These are phyloP conservation scores for Athetis lepigone DNA, from an alignment of 2,888 invertebrate genomes.

Conservation along the genomic window DNA sequence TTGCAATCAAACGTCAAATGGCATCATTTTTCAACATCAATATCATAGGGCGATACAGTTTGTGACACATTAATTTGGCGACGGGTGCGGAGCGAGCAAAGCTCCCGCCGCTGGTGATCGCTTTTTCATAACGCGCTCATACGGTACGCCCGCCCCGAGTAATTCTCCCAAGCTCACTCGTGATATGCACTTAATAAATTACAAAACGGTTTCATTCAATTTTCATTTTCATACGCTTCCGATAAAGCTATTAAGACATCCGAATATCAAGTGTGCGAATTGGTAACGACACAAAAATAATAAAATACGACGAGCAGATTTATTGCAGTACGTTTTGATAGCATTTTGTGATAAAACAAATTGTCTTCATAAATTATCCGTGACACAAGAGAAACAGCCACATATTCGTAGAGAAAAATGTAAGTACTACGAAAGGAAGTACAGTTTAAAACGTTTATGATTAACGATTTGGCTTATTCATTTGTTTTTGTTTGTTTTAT, in stretches of 20 bases:
- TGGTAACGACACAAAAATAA: constrained; percentile 29
- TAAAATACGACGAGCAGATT: constrained; percentile 29
- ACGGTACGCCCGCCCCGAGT: constrained; percentile 28
- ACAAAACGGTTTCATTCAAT: constrained; percentile 52
- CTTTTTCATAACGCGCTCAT: constrained; percentile 72
- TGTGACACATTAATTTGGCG: constrained; percentile 82
- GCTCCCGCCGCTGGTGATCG: constrained; percentile 64
- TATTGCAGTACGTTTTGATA: constrained; percentile 40
- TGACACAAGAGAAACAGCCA: constrained; percentile 63
- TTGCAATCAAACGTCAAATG: constrained; percentile 77
- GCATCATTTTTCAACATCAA: constrained; percentile 81
- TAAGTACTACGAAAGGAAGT: constrained; percentile 72
- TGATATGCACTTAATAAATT: constrained; percentile 59
- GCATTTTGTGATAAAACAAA: constrained; percentile 48
- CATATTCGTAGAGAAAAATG: constrained; percentile 63
- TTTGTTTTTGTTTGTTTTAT: constrained; percentile 87
- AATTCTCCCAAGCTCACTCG: constrained; percentile 50
- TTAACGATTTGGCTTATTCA: constrained; percentile 83
- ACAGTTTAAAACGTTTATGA: constrained; percentile 80
- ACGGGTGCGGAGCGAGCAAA: constrained; percentile 67
- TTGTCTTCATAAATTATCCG: constrained; percentile 54
- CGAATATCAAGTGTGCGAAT: constrained; percentile 33
- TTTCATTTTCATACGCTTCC: constrained; percentile 42
- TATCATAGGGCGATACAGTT: constrained; percentile 74
- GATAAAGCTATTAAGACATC: constrained; percentile 49